Conservation (phyloP, 2,113 vertebrate genomes). For the Heloderma charlesbogerti region DNA sequence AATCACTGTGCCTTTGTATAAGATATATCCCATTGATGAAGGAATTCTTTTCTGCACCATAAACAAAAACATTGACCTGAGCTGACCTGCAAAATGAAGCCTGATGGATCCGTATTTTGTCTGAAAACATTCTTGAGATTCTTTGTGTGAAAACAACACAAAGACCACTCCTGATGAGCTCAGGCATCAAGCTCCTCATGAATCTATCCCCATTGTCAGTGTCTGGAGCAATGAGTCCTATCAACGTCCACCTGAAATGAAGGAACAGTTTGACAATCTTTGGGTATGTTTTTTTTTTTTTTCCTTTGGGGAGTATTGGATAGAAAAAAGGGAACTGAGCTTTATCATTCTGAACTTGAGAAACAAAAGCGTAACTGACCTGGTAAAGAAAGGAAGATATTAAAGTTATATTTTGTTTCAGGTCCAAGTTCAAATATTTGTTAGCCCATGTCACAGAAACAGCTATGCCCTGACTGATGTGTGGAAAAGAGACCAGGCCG, state of each 20-base stretch:
- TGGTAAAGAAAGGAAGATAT: not conserved
- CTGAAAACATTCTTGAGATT: not conserved
- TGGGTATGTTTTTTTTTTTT: not conserved
- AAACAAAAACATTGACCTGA: not conserved
- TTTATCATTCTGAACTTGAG: not conserved
- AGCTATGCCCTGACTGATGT: no score
- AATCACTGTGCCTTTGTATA: not conserved
- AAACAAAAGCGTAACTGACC: not conserved
- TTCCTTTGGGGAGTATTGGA: not conserved
- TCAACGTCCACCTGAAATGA: not conserved
- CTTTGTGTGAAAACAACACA: not conserved
- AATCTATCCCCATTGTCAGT: not conserved
- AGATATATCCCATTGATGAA: not conserved
- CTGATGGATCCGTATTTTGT: rapidly evolving
- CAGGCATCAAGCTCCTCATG: not conserved
- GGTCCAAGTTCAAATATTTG: not conserved
- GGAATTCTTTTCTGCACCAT: not conserved
- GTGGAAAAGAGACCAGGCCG: no score
- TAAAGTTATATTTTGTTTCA: not conserved
- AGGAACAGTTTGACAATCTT: not conserved
- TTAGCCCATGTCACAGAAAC: no score
- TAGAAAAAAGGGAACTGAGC: not conserved
- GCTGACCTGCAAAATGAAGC: not conserved
- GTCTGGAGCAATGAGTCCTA: not conserved
- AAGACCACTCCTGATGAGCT: not conserved